Percentiles rank a stretch among this genome's conserved stretches.
Conservation (phyloP, 64 coral and sea anemone genomes). For the Montipora efflorescens region DNA sequence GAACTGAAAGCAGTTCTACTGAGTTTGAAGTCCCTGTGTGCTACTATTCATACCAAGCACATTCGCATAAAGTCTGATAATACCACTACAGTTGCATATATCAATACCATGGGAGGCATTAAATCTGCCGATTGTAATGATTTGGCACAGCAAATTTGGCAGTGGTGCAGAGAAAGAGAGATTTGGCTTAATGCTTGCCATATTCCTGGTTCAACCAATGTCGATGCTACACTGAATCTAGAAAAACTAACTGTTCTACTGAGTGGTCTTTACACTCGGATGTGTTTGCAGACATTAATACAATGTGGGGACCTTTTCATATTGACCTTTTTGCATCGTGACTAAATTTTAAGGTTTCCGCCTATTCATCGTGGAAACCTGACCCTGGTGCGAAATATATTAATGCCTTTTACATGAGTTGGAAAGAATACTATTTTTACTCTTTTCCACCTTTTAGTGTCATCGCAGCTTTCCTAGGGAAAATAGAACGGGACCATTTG, state of each 20-base stretch:
- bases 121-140: constrained; percentile 27
- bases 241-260: background rate
- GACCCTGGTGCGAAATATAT: constrained; percentile 47
- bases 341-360: constrained; percentile 16
- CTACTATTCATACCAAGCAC: background rate
- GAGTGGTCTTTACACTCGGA: constrained; percentile 4
- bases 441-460: constrained; percentile 57
- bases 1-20: constrained; percentile 65
- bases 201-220: constrained; percentile 19
- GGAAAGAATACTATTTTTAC: constrained; percentile 38
- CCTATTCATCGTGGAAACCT: constrained; percentile 48
- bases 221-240: constrained; percentile 19
- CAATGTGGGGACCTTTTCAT: background rate
- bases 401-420: constrained; percentile 57
- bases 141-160: constrained; percentile 23
- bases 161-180: background rate
- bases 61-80: constrained; percentile 43
- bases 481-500: constrained; percentile 26
- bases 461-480: constrained; percentile 9
- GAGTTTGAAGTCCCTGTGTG: constrained; percentile 37
- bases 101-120: constrained; percentile 31
- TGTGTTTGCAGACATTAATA: background rate
- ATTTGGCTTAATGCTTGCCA: constrained; percentile 52
- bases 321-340: constrained; percentile 1
- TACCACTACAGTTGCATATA: constrained; percentile 22